Conservation (phyloP, 2,888 invertebrate genomes). For the Heliconius charithonia region DNA sequence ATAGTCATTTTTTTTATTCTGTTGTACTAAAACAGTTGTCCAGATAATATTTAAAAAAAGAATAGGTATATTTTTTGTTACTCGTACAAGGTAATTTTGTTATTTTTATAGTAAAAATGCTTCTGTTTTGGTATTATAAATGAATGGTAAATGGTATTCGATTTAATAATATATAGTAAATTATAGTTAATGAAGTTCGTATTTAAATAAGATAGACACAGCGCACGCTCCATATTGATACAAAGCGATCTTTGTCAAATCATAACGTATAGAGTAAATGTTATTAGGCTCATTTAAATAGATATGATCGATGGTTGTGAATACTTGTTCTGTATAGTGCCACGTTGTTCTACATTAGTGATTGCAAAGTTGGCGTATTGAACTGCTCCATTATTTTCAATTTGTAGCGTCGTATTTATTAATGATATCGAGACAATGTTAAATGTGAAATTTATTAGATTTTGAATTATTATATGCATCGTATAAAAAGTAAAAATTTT, state of each 20-base stretch:
- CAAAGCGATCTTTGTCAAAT: constrained; percentile 30
- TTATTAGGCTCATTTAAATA: constrained; percentile 29
- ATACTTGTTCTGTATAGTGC: neutral
- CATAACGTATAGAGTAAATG: constrained; percentile 32
- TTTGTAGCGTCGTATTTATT: constrained; percentile 58
- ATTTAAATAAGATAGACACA: constrained; percentile 53
- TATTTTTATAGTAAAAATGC: too few species aligned
- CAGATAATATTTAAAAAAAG: too few species aligned
- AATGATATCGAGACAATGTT: constrained; percentile 34
- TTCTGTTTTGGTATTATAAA: neutral
- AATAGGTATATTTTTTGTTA: too few species aligned
- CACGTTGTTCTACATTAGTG: constrained; percentile 43
- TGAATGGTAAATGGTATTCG: constrained; percentile 2
- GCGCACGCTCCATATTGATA: constrained; percentile 18
- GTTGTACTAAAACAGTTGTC: too few species aligned
- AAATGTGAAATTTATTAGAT: constrained; percentile 43
- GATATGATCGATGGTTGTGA: constrained; percentile 19
- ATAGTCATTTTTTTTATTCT: too few species aligned
- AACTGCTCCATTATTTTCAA: constrained; percentile 54
- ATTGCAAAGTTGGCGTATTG: constrained; percentile 51
- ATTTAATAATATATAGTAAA: too few species aligned
- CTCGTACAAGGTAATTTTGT: too few species aligned
- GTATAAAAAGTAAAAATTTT: constrained; percentile 19
- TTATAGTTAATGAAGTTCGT: constrained; percentile 50
- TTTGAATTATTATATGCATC: constrained; percentile 34